Percentiles rank a stretch among this genome's conserved stretches.
Evolutionary conservation across 1,140 invertebrate species (phyloP).

Genomic region (Oedothorax gibbosus): DNA sequence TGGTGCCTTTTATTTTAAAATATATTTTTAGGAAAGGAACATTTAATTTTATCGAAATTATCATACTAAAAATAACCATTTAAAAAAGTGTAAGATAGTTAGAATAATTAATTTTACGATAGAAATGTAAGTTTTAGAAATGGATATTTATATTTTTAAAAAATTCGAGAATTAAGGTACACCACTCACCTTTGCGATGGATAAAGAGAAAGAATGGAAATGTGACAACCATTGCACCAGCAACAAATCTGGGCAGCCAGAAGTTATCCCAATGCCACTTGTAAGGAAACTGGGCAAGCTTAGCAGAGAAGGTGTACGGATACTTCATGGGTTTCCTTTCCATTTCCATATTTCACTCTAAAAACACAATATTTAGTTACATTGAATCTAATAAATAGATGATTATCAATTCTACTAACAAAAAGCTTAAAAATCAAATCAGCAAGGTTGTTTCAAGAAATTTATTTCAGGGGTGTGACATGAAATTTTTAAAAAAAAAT

Average conservation of each 20-base stretch:
- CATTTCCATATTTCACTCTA: slow-evolving; percentile 3
- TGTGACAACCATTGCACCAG: slow-evolving; percentile 16
- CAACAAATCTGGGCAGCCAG: slow-evolving; percentile 47
- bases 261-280: slow-evolving; percentile 57
- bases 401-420: too few relatives aligned
- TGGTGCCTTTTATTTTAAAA: background rate
- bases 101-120: background rate
- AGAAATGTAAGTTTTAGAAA: background rate
- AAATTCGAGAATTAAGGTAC: background rate
- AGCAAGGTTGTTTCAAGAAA: too few relatives aligned
- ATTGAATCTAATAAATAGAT: too few relatives aligned
- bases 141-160: background rate
- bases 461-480: too few relatives aligned
- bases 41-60: background rate
- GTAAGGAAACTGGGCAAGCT: slow-evolving; percentile 42
- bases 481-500: too few relatives aligned
- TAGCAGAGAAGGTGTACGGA: slow-evolving; percentile 32
- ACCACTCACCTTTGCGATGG: slow-evolving; percentile 43
- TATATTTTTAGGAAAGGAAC: background rate
- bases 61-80: background rate
- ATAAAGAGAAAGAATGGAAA: slow-evolving; percentile 48
- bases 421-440: too few relatives aligned
- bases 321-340: slow-evolving; percentile 53
- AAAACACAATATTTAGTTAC: background rate
- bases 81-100: background rate